Conservation (phyloP, 23 tunicate genomes). For the Oikopleura albicans region DNA sequence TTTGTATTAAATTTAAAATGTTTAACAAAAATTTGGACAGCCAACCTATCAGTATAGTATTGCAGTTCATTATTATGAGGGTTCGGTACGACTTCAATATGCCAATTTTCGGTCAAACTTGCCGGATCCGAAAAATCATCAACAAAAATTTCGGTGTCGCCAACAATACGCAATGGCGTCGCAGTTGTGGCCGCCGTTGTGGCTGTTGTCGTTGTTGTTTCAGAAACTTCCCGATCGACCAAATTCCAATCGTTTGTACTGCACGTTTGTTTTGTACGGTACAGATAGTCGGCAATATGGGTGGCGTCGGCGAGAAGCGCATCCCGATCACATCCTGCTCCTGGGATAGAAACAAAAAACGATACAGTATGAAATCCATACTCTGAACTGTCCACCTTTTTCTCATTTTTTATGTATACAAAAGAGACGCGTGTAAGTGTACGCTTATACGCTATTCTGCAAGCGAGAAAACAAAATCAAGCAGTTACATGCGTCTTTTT, state of each 20-base stretch:
- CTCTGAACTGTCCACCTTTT: too few relatives aligned
- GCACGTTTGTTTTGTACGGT: neutral
- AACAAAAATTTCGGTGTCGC: neutral
- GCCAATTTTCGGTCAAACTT: neutral
- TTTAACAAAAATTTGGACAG: too few relatives aligned
- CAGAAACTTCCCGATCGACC: neutral
- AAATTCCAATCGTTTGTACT: neutral
- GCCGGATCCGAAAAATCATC: neutral
- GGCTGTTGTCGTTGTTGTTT: neutral
- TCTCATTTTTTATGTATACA: too few relatives aligned
- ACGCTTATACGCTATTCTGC: too few relatives aligned
- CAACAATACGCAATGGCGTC: neutral
- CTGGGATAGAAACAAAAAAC: too few relatives aligned
- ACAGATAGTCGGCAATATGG: neutral
- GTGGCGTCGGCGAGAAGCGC: neutral
- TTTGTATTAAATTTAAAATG: too few relatives aligned
- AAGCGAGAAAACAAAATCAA: too few relatives aligned
- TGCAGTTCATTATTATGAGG: constrained; percentile 22
- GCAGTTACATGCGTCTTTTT: too few relatives aligned
- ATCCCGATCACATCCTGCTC: neutral
- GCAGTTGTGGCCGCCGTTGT: neutral
- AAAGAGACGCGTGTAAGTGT: too few relatives aligned
- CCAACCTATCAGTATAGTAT: constrained; percentile 46
- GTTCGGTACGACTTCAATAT: neutral
- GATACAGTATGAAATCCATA: too few relatives aligned